Evolutionary conservation across 1,140 invertebrate species (phyloP), one percentile per base, ranked within the genome.

Genomic region (Rhynchophorus ferrugineus): DNA sequence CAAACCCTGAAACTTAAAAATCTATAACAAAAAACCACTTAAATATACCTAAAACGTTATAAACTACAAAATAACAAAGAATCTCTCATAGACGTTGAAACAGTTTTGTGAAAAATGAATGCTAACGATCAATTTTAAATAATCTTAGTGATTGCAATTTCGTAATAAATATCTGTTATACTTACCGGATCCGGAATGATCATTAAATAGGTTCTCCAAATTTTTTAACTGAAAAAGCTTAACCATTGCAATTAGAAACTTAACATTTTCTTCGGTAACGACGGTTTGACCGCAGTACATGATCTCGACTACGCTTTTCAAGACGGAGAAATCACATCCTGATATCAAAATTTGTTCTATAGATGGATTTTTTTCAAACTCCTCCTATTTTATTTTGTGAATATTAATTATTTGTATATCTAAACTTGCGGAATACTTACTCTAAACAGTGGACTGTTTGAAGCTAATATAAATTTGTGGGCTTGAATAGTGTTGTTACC

Each of bases 271-370:
- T 44, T 67, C 63, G 8, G 44, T 34, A 50, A 69, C 49, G 38
- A 56, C 51, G 3, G 64, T 67, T 53, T 67, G 66, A 3, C 67
- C 68, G 41, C 59, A 65, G 49, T 70, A 70, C 49, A 70, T 69
- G 37, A 67, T 67, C 52, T 69, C 66, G 18, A 70, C 59, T 1
- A 69, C 41, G 11, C 61, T 60, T 55, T 67, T 69, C 17, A 70
- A 36, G 1, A 68, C 55, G 16, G 49, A 14, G 52, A 64, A 69
- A 53, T 70, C 65, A 21, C 67, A 51, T 3, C 66, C 67, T 18
- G 55, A 58, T 18, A 69, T 63, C 9, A 68, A 46, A 6, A 70
- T 54, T 56, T 66, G 64, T 50, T 68, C 60, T 11, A 58, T 54
- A 16, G 41, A 34, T 8, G 58, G 38, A 42, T 57, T 61, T 51